phyloP scores from a whole-genome alignment of 1,140 invertebrate species.

The Solenopsis invicta region DNA sequence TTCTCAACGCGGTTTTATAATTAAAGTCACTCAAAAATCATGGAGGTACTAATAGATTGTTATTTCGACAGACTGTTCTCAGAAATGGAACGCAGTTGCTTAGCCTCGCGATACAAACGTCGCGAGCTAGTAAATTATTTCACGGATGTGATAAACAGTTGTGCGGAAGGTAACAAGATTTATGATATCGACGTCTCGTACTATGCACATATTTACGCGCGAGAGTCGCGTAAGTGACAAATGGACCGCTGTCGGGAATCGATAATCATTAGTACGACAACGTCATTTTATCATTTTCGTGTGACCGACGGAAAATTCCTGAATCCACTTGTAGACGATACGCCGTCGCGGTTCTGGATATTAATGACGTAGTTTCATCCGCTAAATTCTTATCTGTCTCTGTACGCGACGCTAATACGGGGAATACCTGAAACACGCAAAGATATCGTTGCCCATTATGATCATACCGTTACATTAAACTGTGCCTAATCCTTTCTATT shows the following conservation, averaged over 20 bases:
- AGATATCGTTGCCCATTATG: constrained; percentile 37
- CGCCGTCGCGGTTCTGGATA: neutral
- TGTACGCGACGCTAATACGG: neutral
- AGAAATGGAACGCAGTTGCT: constrained; percentile 89
- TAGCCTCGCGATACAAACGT: constrained; percentile 89
- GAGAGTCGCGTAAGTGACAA: constrained; percentile 28
- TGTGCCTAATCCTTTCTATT: constrained; percentile 54
- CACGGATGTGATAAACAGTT: constrained; percentile 90
- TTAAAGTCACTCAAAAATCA: constrained; percentile 75
- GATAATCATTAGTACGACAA: constrained; percentile 18
- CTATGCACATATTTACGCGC: neutral
- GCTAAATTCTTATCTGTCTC: neutral
- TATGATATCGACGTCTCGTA: neutral
- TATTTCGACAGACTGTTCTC: constrained; percentile 91
- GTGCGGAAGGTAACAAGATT: constrained; percentile 87
- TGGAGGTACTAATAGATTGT: constrained; percentile 91
- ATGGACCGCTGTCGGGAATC: neutral
- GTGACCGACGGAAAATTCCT: neutral
- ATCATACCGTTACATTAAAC: constrained; percentile 60
- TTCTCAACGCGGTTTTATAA: neutral
- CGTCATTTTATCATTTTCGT: constrained; percentile 9
- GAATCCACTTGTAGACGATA: neutral
- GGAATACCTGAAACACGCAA: neutral
- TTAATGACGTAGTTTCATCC: constrained; percentile 8
- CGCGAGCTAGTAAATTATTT: constrained; percentile 90